phyloP scores from a whole-genome alignment of 2,797 vertebrate species.

The Telmatherina bonti region DNA sequence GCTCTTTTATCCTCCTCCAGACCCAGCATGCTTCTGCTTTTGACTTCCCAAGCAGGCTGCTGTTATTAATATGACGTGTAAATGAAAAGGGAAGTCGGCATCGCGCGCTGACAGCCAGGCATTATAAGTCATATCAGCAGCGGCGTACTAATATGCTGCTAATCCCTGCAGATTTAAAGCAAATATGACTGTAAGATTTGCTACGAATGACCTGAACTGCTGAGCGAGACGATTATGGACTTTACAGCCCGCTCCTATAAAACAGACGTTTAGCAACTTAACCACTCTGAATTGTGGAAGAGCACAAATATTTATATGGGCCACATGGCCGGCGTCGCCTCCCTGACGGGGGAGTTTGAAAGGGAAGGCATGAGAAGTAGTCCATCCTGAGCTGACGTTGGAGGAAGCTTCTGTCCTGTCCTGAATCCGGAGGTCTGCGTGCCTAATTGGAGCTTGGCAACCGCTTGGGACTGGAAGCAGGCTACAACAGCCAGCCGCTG shows the following conservation, averaged over 20 bases:
- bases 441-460: conserved; percentile 78
- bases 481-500: conserved; percentile 73
- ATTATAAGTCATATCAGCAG: conserved; percentile 39
- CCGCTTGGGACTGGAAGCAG: conserved; percentile 68
- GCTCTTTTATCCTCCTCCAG: no score
- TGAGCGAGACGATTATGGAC: conserved; percentile 43
- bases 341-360: not conserved
- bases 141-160: conserved; percentile 50
- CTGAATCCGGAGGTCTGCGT: conserved; percentile 67
- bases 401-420: conserved; percentile 50
- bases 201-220: conserved; percentile 53
- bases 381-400: conserved; percentile 32
- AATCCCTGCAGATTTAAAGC: conserved; percentile 46
- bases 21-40: conserved; percentile 10
- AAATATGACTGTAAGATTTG: conserved; percentile 47
- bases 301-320: conserved; percentile 34
- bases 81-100: conserved; percentile 29
- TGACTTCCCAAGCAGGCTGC: conserved; percentile 16
- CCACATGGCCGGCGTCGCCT: conserved; percentile 18
- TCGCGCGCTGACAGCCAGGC: conserved; percentile 34
- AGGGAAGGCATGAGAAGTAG: conserved; percentile 27
- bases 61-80: conserved; percentile 24
- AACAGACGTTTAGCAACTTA: conserved; percentile 49
- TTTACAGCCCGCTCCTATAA: conserved; percentile 33
- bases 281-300: conserved; percentile 24